Conservation (phyloP, 2,113 vertebrate species). For the Mirounga angustirostris region DNA sequence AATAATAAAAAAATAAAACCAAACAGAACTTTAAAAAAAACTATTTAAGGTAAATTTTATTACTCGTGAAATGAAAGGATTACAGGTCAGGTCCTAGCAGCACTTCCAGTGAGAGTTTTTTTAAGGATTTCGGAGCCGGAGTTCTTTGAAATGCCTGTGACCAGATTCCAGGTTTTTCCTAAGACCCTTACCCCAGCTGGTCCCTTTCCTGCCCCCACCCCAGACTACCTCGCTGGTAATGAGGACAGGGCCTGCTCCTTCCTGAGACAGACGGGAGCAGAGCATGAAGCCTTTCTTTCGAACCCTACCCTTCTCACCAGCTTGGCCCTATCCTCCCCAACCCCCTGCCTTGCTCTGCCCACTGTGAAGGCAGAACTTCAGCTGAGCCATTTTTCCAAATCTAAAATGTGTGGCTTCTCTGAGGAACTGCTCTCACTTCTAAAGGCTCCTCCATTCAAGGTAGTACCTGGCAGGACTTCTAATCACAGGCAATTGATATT, state of each 20-base stretch:
- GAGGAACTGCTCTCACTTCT: conserved; percentile 4
- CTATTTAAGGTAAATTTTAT: background rate
- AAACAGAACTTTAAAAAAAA: background rate
- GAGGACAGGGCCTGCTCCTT: background rate
- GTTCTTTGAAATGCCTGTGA: background rate
- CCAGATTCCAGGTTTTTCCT: background rate
- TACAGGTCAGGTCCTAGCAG: background rate
- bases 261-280: background rate
- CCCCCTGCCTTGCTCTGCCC: background rate
- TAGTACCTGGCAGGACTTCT: conserved; percentile 86
- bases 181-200: rapidly evolving
- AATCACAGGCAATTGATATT: conserved; percentile 88
- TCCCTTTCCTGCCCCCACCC: rapidly evolving
- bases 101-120: background rate
- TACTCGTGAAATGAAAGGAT: background rate
- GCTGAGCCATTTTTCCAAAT: background rate
- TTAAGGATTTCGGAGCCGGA: background rate
- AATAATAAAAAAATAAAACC: background rate
- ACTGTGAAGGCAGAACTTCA: background rate
- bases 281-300: background rate
- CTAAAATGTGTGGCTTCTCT: background rate
- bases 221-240: background rate
- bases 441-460: conserved; percentile 71
- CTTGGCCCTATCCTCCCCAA: rapidly evolving
- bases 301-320: rapidly evolving